A percentile compares a stretch with the other conserved stretches of the same genome.
Evolutionary conservation across 2,888 invertebrate genomes (phyloP).

Genomic region (Icerya purchasi): DNA sequence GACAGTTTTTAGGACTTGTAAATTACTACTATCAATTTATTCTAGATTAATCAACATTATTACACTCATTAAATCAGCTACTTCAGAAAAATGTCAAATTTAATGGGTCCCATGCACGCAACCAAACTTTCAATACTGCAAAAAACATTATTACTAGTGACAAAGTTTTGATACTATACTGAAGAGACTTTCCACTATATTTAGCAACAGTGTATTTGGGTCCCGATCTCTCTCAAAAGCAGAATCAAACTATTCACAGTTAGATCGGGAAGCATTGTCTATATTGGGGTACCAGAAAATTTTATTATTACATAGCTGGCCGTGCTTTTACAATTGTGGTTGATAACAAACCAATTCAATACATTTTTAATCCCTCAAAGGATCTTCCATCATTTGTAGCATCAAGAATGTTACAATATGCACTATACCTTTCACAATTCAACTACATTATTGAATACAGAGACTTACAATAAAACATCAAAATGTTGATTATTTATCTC

Average conservation of each 20-base stretch:
- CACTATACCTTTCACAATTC: slow-evolving; percentile 6
- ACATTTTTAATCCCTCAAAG: slow-evolving; percentile 1
- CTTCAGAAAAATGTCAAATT: neutral
- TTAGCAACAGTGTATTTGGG: slow-evolving; percentile 13
- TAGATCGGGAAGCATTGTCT: slow-evolving; percentile 17
- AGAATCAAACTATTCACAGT: slow-evolving; percentile 14
- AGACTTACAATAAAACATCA: neutral
- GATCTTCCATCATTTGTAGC: slow-evolving; percentile 1
- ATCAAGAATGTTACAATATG: slow-evolving; percentile 13
- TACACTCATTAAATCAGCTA: slow-evolving; percentile 7
- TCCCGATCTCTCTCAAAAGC: slow-evolving; percentile 14
- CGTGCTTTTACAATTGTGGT: neutral
- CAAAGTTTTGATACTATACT: slow-evolving; percentile 15
- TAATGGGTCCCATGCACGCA: slow-evolving; percentile 9
- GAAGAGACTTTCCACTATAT: slow-evolving; percentile 12
- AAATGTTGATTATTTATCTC: neutral
- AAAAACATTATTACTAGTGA: slow-evolving; percentile 17
- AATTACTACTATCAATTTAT: slow-evolving; percentile 8
- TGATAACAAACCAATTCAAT: slow-evolving; percentile 4
- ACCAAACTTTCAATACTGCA: slow-evolving; percentile 15
- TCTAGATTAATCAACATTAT: neutral
- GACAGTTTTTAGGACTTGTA: slow-evolving; percentile 5
- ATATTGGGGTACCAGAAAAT: slow-evolving; percentile 8
- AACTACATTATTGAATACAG: slow-evolving; percentile 5
- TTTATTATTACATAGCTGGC: neutral